Base-by-base conservation (phyloP, 2,888 invertebrate species). In the Drosophila rubida region DNA sequence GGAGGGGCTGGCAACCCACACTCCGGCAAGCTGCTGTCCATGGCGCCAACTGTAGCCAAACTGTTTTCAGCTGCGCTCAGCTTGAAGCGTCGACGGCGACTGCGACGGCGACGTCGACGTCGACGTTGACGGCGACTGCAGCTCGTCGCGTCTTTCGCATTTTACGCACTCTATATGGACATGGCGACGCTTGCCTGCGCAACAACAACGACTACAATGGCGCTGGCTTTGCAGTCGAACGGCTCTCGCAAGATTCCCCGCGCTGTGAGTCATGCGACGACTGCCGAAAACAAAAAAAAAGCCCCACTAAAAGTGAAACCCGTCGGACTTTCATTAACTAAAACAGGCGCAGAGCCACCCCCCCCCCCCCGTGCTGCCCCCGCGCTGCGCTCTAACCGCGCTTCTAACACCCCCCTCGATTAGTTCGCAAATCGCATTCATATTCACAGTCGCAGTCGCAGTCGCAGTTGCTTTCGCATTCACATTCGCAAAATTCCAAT, bases 241-340 rank as follows among this genome's bases (percentile, higher is more conserved):
- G 51, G 27, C 44, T 60, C 62, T 60, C 62, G 35, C 63, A 67
- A 70, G 62, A 78, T 72, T 66, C 66, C 65, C 46, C 61, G 30
- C 42, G 2, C 50, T 72, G 58, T 76, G 75, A 76, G 62, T 71
- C 72, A 76, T 50, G 49, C 27, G 14, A 19, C 13, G 19, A 41
- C 41, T 63, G 41, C 63, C 30, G 32, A 51, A 57, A 8, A 25
- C 7, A 46, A 51, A 30, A 22, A 32, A 32, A 32, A n/a, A 32
- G 13, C 0, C 37, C 2, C 9, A 44, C 50, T 50, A 57, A 61
- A 70, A 75, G 67, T 67, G 61, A 75, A 75, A 75, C 11, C 49
- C 13, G 39, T 42, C 35, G 30, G 50, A 73, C 69, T 74, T 74
- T 74, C 69, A 73, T 73, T 73, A 62, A 74, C 64, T 73, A 59